Conservation (phyloP, 1,140 invertebrate genomes). For the Drosophila auraria region DNA sequence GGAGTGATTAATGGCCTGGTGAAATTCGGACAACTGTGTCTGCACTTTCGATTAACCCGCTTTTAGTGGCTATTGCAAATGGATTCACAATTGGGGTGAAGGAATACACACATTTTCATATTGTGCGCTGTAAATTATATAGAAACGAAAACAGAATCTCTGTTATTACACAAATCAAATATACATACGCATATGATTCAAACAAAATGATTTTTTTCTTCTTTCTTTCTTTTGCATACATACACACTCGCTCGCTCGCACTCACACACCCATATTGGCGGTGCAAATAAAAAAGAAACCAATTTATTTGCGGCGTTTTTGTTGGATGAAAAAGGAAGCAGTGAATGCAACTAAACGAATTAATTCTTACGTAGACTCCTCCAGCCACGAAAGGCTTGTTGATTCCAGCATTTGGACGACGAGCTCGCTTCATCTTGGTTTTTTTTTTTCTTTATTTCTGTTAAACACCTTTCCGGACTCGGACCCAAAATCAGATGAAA, state of each 20-base stretch:
- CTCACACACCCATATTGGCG: neutral
- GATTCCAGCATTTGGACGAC: conserved; percentile 25
- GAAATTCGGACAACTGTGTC: conserved; percentile 37
- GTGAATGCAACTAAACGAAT: neutral
- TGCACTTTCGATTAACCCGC: conserved; percentile 74
- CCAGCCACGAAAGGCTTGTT: conserved; percentile 59
- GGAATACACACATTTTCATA: conserved; percentile 69
- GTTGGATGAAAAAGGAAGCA: conserved; percentile 6
- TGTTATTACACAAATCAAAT: conserved; percentile 63
- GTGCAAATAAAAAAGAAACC: conserved; percentile 11
- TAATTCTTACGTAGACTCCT: conserved; percentile 64
- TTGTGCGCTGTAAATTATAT: conserved; percentile 82
- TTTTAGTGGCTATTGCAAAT: conserved; percentile 78
- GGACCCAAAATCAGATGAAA: too few species aligned
- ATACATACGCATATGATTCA: conserved; percentile 13
- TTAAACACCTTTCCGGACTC: too few species aligned
- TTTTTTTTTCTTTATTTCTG: too few species aligned
- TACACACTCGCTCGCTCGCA: conserved; percentile 1
- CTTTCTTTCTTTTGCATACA: conserved; percentile 8
- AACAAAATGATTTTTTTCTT: conserved; percentile 18
- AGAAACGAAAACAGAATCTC: conserved; percentile 70
- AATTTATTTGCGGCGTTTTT: conserved; percentile 19
- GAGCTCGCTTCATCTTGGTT: conserved; percentile 53
- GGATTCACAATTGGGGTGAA: conserved; percentile 71
- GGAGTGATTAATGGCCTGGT: conserved; percentile 1